Percentiles rank a stretch among this genome's conserved stretches.
Evolutionary conservation across 1,140 invertebrate species (phyloP).

Genomic region (Bombus turneri): DNA sequence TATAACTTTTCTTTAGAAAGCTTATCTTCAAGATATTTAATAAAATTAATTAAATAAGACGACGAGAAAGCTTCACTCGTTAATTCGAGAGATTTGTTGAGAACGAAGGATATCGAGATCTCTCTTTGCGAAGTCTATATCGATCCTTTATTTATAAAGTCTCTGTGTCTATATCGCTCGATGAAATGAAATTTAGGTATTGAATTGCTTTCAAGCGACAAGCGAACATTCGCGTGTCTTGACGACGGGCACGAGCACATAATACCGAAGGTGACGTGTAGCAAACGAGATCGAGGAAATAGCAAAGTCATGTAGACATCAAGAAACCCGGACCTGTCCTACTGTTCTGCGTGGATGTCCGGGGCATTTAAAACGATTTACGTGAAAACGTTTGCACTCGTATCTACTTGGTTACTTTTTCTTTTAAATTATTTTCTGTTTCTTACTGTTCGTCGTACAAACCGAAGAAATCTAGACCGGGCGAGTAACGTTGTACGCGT

Average conservation of each 20-base stretch:
- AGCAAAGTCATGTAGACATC: constrained; percentile 41
- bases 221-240: background rate
- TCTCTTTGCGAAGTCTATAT: background rate
- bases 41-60: background rate
- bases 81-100: background rate
- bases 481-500: too few species aligned
- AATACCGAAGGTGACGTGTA: constrained; percentile 23
- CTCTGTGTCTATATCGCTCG: background rate
- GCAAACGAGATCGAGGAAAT: constrained; percentile 41
- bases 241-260: background rate
- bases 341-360: constrained; percentile 20
- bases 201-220: constrained; percentile 1
- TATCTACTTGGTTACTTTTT: background rate
- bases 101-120: background rate
- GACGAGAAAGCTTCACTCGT: background rate
- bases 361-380: constrained; percentile 38
- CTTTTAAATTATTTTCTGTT: background rate
- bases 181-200: background rate
- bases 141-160: background rate
- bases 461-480: too few species aligned
- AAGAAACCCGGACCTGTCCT: constrained; percentile 48
- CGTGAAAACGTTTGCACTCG: background rate
- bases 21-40: background rate
- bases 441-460: too few species aligned
- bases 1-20: too few species aligned